Evolutionary conservation across 2,888 invertebrate genomes (phyloP).

Genomic region (Acanthopleura granulata): DNA sequence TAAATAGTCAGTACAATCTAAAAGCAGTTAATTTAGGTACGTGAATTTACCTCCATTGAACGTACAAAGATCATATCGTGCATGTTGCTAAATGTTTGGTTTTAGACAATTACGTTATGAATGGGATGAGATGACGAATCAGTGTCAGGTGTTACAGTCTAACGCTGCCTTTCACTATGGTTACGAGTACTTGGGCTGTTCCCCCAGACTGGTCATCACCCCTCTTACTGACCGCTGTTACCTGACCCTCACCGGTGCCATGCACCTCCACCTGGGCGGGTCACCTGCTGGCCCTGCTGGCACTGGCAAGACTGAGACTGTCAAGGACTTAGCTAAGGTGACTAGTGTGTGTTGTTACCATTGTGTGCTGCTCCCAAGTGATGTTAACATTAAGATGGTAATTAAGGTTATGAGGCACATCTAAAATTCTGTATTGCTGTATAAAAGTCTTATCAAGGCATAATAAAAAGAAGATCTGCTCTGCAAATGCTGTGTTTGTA

Average conservation of each 20-base stretch:
- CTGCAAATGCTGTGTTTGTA: too few species aligned
- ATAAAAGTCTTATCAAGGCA: too few species aligned
- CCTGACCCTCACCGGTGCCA: conserved; percentile 67
- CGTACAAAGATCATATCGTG: too few species aligned
- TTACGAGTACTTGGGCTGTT: conserved; percentile 69
- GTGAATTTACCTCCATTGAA: too few species aligned
- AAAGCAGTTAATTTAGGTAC: too few species aligned
- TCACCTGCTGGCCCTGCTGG: conserved; percentile 58
- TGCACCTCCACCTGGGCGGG: conserved; percentile 67
- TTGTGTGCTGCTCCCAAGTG: neutral
- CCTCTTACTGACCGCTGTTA: conserved; percentile 68
- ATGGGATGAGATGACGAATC: conserved; percentile 68
- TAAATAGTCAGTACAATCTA: too few species aligned
- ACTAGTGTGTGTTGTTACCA: too few species aligned
- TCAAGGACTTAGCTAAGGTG: conserved; percentile 69
- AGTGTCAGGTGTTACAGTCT: conserved; percentile 67
- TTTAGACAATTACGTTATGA: conserved; percentile 68
- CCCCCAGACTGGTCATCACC: conserved; percentile 67
- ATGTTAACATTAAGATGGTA: too few species aligned
- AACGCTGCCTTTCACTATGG: conserved; percentile 67
- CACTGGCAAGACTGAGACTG: conserved; percentile 66
- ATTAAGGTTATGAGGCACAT: too few species aligned
- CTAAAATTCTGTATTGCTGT: too few species aligned
- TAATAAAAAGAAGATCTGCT: too few species aligned
- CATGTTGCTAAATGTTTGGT: neutral